Base-by-base conservation (phyloP, 2,113 vertebrate species). In the Potamarius usumacintae region DNA sequence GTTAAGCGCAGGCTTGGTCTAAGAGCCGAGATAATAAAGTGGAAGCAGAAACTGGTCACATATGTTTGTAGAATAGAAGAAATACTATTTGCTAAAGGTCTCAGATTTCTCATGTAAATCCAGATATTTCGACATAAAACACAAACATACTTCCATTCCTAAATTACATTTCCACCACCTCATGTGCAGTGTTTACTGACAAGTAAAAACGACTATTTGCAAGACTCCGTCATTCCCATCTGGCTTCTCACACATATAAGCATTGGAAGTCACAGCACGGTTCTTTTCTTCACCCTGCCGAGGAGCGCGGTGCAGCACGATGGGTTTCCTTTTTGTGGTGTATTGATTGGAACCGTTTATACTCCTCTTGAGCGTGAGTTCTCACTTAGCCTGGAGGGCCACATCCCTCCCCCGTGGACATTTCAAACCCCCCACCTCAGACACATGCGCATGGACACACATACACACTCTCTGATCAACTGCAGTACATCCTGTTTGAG, bases 321-420 rank as follows among this genome's bases (percentile, higher is more conserved):
- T 96, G 95, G 96, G 96, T 96, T 97, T 97, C 95, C 96, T 96
- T 96, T 97, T 96, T 95, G 94, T 95, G 95, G 94, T 93, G 94
- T 95, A 98, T 96, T 92, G 93, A 97, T 96, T 94, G 92, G 93
- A 95, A 95, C 91, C 89, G 90, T 96, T 97, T 95, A 96, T 94
- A 94, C 93, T 91, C 93, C 93, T 92, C 92, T 94, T 94, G 92
- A 94, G 92, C 80, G 84, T 88, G 93, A 94, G 92, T 94, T 95
- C 92, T 93, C 93, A 95, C 87, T 94, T 88, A 90, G 93, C 91
- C 83, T 80, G 90, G 90, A 91, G 94, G 95, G 93, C 95, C 96
- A 93, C 88, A 90, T 87, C 91, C 90, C 90, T 95, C 95, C 90
- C 87, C 92, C 91, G 89, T 90, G 93, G 94, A 88, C 92, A 92